Evolutionary conservation across 2,888 invertebrate genomes (phyloP), one percentile per base, ranked within the genome.

Genomic region (Deilephila porcellus): DNA sequence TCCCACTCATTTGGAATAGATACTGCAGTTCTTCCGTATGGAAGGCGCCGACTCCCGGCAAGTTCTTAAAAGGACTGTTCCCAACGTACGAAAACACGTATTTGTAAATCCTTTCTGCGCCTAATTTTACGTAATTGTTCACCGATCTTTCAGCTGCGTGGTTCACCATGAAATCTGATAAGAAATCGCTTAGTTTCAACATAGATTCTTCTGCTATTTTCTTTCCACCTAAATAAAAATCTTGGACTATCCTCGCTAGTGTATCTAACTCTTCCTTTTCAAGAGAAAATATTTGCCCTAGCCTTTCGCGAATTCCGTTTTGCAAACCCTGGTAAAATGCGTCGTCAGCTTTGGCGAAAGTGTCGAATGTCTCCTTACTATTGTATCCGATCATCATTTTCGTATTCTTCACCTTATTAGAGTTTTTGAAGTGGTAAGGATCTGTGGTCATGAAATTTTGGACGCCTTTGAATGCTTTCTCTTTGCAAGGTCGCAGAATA

Each of bases 371-470:
- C 79, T 90, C 90, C 76, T 87, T 85, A 53, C 85, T 86, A 17
- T 85, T 90, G 34, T 85, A 86, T 0, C 90, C 90, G 11, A 87
- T 79, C 37, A 91, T 74, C 7, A 90, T 83, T 1, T 81, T 74
- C 0, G 79, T 82, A 17, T 81, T 75, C 63, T 77, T 79, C 0
- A 85, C 76, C 75, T 80, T 85, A 1, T 77, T 73, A 4, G 78
- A 76, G 3, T 80, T 78, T 25, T 77, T 77, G 5, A 87, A 74
- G 6, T 86, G 80, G n/a, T 80, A 80, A 4, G 82, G 79, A 73
- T 83, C 81, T 8, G 79, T 73, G 0, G 78, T 81, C 0, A 88
- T 72, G 34, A 89, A 87, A 25, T 80, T 81, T 60, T 84, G 78
- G 1, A 82, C 79, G 0, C 80, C 80, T 71, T 75, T 81, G 32